Percentiles rank a stretch among this genome's conserved stretches.
Evolutionary conservation across 1,140 invertebrate genomes (phyloP).

Genomic region (Orchesella cincta): DNA sequence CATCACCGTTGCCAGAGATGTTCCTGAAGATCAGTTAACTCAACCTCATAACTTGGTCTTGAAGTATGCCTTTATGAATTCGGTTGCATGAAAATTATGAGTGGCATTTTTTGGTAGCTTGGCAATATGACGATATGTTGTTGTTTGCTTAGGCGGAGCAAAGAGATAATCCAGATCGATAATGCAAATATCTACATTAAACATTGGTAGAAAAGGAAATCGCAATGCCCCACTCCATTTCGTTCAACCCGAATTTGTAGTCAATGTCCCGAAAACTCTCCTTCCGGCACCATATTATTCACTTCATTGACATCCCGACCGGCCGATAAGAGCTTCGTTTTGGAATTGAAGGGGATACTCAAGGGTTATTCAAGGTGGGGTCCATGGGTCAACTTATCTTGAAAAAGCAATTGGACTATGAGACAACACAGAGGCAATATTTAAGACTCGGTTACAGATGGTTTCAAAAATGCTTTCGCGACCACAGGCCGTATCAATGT

Average conservation of each 20-base stretch:
- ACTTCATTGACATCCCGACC: conserved; percentile 55
- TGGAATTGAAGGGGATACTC: conserved; percentile 65
- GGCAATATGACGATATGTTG: neutral
- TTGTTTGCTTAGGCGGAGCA: conserved; percentile 70
- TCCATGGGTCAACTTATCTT: conserved; percentile 78
- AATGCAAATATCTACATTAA: conserved; percentile 78
- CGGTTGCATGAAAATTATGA: neutral
- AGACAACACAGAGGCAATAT: conserved; percentile 66
- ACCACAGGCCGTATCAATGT: conserved; percentile 75
- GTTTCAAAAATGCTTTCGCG: conserved; percentile 76
- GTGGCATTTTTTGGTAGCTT: neutral
- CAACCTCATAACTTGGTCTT: conserved; percentile 76
- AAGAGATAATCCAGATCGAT: conserved; percentile 82
- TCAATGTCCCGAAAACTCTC: conserved; percentile 71
- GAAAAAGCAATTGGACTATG: conserved; percentile 76
- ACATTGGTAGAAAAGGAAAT: conserved; percentile 63
- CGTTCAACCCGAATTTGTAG: conserved; percentile 68
- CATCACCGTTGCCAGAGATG: conserved; percentile 63
- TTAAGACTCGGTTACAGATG: conserved; percentile 84
- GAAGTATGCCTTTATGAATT: conserved; percentile 56
- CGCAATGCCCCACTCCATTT: conserved; percentile 65
- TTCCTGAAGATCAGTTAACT: conserved; percentile 65
- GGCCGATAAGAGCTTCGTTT: conserved; percentile 61
- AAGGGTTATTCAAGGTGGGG: conserved; percentile 73
- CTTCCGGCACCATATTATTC: conserved; percentile 70